These are phyloP conservation scores for Melinaea menophilus DNA, from an alignment of 2,888 invertebrate genomes.

Conservation along the genomic window DNA sequence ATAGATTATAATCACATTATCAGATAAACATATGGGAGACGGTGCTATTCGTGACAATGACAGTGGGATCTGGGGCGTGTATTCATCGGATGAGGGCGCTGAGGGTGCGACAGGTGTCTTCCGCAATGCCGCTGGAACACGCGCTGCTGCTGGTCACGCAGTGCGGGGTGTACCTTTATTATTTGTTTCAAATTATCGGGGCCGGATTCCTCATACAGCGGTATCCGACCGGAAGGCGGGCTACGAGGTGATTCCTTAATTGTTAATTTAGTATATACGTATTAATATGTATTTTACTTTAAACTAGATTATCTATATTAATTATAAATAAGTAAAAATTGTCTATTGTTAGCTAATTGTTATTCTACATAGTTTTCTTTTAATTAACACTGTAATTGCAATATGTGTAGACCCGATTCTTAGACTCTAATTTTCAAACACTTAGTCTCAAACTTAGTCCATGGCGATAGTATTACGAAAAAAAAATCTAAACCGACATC, in stretches of 20 bases:
- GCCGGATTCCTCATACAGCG: conserved; percentile 77
- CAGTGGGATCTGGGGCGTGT: conserved; percentile 61
- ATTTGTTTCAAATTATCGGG: conserved; percentile 86
- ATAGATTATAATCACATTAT: conserved; percentile 32
- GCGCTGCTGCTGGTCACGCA: conserved; percentile 87
- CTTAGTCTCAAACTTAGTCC: no score
- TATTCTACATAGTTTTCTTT: no score
- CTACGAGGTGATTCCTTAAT: conserved; percentile 51
- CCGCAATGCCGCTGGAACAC: conserved; percentile 79
- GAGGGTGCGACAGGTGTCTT: conserved; percentile 53
- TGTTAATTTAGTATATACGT: not conserved
- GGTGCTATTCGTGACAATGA: conserved; percentile 64
- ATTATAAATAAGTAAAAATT: no score
- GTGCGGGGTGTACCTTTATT: conserved; percentile 87
- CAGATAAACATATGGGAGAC: conserved; percentile 79
- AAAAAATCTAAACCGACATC: no score
- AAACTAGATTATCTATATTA: no score
- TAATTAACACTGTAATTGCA: no score
- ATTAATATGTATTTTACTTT: no score
- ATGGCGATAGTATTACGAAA: no score
- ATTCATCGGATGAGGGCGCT: conserved; percentile 64
- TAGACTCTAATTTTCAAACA: no score
- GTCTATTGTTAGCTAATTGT: no score
- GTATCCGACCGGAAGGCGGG: conserved; percentile 56
- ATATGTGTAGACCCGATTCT: no score